A percentile compares a stretch with the other conserved stretches of the same genome.
Evolutionary conservation across 2,888 invertebrate genomes (phyloP).

Genomic region (Ophion slaviceki): DNA sequence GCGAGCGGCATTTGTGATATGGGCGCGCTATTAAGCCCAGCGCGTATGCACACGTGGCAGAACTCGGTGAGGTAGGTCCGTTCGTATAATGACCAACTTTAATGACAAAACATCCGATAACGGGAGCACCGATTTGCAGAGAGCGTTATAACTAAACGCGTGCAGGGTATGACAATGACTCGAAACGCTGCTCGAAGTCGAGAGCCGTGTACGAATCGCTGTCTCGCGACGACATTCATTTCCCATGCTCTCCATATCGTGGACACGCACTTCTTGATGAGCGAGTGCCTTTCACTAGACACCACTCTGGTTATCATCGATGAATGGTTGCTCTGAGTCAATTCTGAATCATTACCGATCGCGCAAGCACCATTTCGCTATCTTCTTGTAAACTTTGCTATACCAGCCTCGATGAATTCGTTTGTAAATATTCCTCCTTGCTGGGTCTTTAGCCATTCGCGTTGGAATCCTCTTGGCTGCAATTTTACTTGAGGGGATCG

Average conservation of each 20-base stretch:
- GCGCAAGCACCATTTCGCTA: neutral
- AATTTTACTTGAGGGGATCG: no score
- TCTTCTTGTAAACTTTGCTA: neutral
- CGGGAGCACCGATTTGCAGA: conserved; percentile 53
- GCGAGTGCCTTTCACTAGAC: conserved; percentile 18
- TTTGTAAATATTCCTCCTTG: no score
- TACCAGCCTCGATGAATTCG: neutral
- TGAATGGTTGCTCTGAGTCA: conserved; percentile 4
- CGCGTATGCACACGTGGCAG: conserved; percentile 10
- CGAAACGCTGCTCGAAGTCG: conserved; percentile 20
- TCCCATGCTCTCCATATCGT: neutral
- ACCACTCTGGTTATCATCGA: conserved; percentile 15
- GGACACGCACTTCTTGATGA: neutral
- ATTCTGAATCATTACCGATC: conserved; percentile 18
- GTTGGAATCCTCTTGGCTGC: no score
- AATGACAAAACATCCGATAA: conserved; percentile 64
- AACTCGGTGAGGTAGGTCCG: conserved; percentile 53
- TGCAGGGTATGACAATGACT: conserved; percentile 10
- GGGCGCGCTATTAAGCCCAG: neutral
- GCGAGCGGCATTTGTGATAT: conserved; percentile 14
- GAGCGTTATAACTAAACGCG: conserved; percentile 39
- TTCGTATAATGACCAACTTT: conserved; percentile 58
- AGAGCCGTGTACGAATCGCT: conserved; percentile 3
- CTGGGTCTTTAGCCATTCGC: no score
- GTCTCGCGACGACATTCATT: neutral